phyloP scores from a whole-genome alignment of 2,797 vertebrate species.

The Silurus aristotelis region DNA sequence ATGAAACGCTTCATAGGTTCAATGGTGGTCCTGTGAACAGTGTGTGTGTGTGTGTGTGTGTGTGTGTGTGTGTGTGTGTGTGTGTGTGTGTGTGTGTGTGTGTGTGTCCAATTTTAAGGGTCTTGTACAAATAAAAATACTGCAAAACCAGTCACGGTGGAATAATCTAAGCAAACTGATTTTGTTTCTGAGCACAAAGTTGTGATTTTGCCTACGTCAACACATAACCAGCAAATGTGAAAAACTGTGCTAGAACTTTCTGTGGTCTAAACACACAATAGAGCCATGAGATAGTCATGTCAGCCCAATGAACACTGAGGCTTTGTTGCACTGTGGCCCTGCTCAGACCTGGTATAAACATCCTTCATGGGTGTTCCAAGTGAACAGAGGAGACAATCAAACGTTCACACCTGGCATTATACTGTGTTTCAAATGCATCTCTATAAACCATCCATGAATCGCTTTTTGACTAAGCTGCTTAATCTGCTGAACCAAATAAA shows the following conservation, averaged over 20 bases:
- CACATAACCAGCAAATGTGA: conserved; percentile 2
- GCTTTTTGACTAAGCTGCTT: too few species aligned
- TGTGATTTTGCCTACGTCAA: conserved; percentile 18
- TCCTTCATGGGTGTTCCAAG: neutral
- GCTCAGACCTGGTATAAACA: conserved; percentile 4
- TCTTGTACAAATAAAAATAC: neutral
- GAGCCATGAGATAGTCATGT: conserved; percentile 26
- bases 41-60: too few species aligned
- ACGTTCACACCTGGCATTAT: neutral
- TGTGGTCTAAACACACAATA: conserved; percentile 35
- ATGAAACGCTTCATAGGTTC: neutral
- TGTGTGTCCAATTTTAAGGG: neutral
- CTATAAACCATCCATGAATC: neutral
- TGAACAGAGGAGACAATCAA: neutral
- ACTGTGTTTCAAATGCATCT: neutral
- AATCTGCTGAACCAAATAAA: neutral
- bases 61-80: neutral
- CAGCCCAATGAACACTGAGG: conserved; percentile 40
- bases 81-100: neutral
- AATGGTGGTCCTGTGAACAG: neutral
- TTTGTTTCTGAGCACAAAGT: neutral
- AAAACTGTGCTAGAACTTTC: conserved; percentile 36
- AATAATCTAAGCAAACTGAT: neutral
- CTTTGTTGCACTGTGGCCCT: conserved; percentile 33
- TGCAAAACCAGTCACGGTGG: neutral